phyloP scores from a whole-genome alignment of 2,888 invertebrate genomes.

The Copidosoma aretas region DNA sequence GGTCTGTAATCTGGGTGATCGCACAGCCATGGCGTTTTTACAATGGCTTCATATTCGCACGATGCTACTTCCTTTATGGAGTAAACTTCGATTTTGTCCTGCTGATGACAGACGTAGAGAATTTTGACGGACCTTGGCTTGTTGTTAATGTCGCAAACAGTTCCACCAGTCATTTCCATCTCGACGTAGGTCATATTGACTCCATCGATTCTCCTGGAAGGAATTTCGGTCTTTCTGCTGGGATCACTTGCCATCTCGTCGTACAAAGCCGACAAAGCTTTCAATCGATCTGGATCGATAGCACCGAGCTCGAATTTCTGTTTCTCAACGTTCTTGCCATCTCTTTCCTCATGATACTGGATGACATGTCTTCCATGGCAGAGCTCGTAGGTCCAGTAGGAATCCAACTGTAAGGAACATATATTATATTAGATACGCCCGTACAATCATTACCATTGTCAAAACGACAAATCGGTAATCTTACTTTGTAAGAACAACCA shows the following conservation, averaged over 20 bases:
- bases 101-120: constrained; percentile 86
- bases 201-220: constrained; percentile 83
- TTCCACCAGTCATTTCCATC: constrained; percentile 87
- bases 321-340: constrained; percentile 80
- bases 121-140: constrained; percentile 82
- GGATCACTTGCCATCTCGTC: constrained; percentile 66
- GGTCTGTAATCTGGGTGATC: constrained; percentile 87
- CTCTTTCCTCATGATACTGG: constrained; percentile 95
- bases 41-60: constrained; percentile 92
- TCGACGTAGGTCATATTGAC: constrained; percentile 85
- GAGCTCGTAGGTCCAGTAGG: constrained; percentile 96
- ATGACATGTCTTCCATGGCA: constrained; percentile 91
- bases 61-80: constrained; percentile 92
- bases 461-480: constrained; percentile 3
- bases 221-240: constrained; percentile 63
- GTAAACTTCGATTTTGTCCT: constrained; percentile 90
- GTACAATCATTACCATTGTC: background rate
- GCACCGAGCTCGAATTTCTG: constrained; percentile 88
- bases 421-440: constrained; percentile 8
- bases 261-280: constrained; percentile 66
- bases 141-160: constrained; percentile 88
- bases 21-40: constrained; percentile 87
- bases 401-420: constrained; percentile 75
- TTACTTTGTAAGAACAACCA: constrained; percentile 80
- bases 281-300: constrained; percentile 73